A percentile compares a stretch with the other conserved stretches of the same genome.
Conservation (phyloP, 2,113 vertebrate species). For the Dermatemys mawii region DNA sequence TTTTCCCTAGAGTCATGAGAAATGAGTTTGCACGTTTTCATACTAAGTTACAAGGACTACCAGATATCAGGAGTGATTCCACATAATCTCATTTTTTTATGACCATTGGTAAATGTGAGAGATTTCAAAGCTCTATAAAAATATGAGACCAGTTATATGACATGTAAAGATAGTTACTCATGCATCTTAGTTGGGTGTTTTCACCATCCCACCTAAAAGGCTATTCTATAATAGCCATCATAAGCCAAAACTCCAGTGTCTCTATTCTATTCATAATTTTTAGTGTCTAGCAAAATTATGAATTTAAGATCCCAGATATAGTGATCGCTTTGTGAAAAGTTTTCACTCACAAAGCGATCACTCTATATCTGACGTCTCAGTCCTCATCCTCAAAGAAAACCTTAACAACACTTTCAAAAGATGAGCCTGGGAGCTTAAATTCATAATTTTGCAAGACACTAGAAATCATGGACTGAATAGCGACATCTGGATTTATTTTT, state of each 20-base stretch:
- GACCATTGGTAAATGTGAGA: background rate
- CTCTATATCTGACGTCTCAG: background rate
- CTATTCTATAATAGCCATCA: no score
- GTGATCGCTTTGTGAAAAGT: background rate
- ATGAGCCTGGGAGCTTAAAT: background rate
- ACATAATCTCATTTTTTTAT: background rate
- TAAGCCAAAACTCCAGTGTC: no score
- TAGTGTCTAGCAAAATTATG: background rate
- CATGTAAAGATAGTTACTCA: background rate
- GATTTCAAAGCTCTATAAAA: background rate
- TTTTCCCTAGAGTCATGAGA: background rate
- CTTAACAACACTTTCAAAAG: background rate
- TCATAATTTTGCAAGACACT: background rate
- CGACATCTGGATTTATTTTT: background rate
- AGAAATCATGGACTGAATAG: background rate
- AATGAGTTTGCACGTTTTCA: background rate
- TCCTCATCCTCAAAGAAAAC: background rate
- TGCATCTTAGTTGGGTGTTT: background rate
- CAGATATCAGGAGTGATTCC: background rate
- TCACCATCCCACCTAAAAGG: no score
- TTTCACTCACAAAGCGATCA: background rate
- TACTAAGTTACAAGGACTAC: background rate
- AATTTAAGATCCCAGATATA: background rate
- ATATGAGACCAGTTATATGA: background rate
- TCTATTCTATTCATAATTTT: background rate